Evolutionary conservation across 2,888 invertebrate species (phyloP), one percentile per base, ranked within the genome.

Genomic region (Ectobius pallidus): DNA sequence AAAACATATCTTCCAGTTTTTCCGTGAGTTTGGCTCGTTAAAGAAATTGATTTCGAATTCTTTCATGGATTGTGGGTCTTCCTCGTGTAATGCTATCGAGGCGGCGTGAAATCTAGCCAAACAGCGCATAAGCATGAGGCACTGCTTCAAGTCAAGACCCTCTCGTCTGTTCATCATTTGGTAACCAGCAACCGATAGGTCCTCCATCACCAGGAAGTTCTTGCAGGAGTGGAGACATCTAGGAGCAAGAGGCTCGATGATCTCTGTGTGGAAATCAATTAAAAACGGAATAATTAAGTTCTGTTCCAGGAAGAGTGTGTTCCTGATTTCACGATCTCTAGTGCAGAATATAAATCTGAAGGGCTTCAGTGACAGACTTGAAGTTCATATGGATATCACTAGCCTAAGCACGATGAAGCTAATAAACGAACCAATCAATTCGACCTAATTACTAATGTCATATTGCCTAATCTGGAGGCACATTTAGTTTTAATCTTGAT

Each of bases 101-200:
- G 58, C 27, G 2, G 58, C 58, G 30, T 58, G 58, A 30, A 58
- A 58, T n/a, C n/a, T 27, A 16, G 58, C 58, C n/a, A 58, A 7
- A 58, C 1, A n/a, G 30, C 58, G 58, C 58, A 58, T 16, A n/a
- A 30, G 27, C n/a, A 30, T n/a, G 16, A 58, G 32, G 18, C 58
- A 30, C 1, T 58, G 58, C 2, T 58, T 16, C 58, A 58, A 4
- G 58, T 58, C 58, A 22, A 58, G 58, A 16, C 58, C 58, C 16
- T 30, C 0, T 7, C 9, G 2, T 3, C 58, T 7, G n/a, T 58
- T 30, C n/a, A 2, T 0, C 58, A 58, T 58, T n/a, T 25, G 2
- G 58, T 30, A 58, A 3, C 58, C 58, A 9, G 2, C 4, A 1
- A 30, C n/a, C 2, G 3, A 6, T n/a, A 58, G 14, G n/a, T 58